Conservation (phyloP, 2,888 invertebrate species). For the Orthosia gothica region DNA sequence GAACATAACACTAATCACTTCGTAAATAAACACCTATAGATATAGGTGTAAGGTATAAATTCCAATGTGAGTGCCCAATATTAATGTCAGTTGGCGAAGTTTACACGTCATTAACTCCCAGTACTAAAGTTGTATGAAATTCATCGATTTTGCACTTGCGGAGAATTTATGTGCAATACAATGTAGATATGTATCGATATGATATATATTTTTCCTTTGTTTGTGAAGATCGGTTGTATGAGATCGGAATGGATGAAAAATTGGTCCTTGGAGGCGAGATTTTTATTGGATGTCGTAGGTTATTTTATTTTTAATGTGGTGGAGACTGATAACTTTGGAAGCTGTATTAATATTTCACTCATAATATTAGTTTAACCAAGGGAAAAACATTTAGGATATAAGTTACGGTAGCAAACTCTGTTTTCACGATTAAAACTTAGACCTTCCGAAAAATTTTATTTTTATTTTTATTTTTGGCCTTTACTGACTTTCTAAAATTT, state of each 20-base stretch:
- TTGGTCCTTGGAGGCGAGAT: constrained; percentile 50
- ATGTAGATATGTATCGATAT: constrained; percentile 56
- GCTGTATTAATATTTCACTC: neutral
- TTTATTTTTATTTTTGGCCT: neutral
- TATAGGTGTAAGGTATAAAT: constrained; percentile 8
- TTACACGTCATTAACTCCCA: constrained; percentile 77
- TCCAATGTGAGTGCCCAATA: constrained; percentile 59
- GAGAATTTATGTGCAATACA: constrained; percentile 68
- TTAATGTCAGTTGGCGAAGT: constrained; percentile 78
- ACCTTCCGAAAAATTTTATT: too few relatives aligned
- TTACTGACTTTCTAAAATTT: neutral
- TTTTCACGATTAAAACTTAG: neutral
- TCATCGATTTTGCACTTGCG: constrained; percentile 67
- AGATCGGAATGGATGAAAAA: constrained; percentile 45
- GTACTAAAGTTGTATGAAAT: constrained; percentile 68
- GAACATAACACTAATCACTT: constrained; percentile 40
- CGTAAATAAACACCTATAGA: neutral
- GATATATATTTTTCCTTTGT: constrained; percentile 64
- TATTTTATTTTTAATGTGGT: constrained; percentile 39
- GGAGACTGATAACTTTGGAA: constrained; percentile 4
- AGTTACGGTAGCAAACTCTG: too few relatives aligned
- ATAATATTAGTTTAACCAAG: too few relatives aligned
- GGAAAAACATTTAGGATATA: too few relatives aligned
- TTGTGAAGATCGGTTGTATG: constrained; percentile 43
- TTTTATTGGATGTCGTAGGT: constrained; percentile 30